Percentiles rank a stretch among this genome's conserved stretches.
Conservation (phyloP, 2,113 vertebrate genomes). For the Corythaeola cristata region DNA sequence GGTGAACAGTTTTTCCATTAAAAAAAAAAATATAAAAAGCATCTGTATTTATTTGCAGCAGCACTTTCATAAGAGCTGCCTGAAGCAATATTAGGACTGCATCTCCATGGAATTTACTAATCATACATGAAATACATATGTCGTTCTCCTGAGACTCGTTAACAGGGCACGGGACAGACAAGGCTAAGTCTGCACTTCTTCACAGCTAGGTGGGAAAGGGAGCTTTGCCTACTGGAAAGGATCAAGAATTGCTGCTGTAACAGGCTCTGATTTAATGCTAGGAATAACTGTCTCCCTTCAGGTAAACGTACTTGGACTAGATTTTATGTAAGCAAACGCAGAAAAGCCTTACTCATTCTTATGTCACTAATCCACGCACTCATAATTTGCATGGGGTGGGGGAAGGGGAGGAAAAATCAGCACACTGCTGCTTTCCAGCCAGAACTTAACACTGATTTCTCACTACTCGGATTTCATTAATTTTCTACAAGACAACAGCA, state of each 20-base stretch:
- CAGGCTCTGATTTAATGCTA: not conserved
- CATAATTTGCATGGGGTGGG: not conserved
- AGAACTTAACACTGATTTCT: not conserved
- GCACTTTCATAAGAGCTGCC: not conserved
- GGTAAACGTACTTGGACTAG: not conserved
- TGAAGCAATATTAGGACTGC: not conserved
- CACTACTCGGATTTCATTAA: not conserved
- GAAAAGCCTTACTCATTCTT: conserved; percentile 46
- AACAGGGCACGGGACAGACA: not conserved
- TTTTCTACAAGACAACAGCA: not conserved
- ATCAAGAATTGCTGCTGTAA: not conserved
- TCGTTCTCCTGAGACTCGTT: not conserved
- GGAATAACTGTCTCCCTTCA: conserved; percentile 7
- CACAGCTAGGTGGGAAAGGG: not conserved
- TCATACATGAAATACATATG: not conserved
- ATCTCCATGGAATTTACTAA: not conserved
- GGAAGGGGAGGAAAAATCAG: not conserved
- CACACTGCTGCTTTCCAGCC: not conserved
- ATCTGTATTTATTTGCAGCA: not conserved
- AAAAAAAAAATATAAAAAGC: not conserved
- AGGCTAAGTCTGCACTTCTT: not conserved
- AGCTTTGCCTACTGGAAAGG: not conserved
- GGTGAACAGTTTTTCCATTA: not conserved
- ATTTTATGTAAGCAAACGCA: not conserved
- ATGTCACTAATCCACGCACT: conserved; percentile 33